Evolutionary conservation across 2,888 invertebrate species (phyloP).

Genomic region (Ormyrus nitidulus): DNA sequence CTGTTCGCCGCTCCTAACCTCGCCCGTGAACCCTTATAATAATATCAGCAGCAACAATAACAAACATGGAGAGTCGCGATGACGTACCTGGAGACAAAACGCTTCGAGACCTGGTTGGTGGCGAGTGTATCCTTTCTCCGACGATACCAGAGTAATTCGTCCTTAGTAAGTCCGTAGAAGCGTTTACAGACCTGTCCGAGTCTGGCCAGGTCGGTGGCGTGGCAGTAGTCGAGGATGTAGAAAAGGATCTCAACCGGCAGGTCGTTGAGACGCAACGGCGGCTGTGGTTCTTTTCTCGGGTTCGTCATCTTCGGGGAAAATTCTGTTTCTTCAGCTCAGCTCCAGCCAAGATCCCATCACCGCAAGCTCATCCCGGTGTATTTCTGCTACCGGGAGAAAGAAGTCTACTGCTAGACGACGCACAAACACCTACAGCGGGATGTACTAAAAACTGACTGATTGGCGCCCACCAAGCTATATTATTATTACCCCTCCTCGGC

Average conservation of each 20-base stretch:
- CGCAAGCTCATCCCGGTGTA: too few species aligned
- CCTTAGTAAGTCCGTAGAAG: slow-evolving; percentile 76
- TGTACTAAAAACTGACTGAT: too few species aligned
- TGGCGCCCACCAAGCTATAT: too few species aligned
- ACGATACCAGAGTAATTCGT: slow-evolving; percentile 72
- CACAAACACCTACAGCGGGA: too few species aligned
- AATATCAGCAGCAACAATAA: too few species aligned
- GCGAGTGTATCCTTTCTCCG: slow-evolving; percentile 67
- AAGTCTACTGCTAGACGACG: too few species aligned
- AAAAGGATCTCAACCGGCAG: slow-evolving; percentile 77
- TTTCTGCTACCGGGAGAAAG: too few species aligned
- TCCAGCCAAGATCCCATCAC: too few species aligned
- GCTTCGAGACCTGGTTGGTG: slow-evolving; percentile 70
- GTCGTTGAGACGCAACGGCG: slow-evolving; percentile 61
- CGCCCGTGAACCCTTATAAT: too few species aligned
- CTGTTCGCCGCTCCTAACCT: too few species aligned
- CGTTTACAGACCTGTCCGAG: slow-evolving; percentile 76
- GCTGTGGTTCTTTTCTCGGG: background rate
- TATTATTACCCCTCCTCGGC: background rate
- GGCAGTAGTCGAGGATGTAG: slow-evolving; percentile 77
- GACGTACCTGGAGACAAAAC: slow-evolving; percentile 67
- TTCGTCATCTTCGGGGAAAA: slow-evolving; percentile 16
- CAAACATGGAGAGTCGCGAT: too few species aligned
- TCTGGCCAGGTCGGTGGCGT: slow-evolving; percentile 76
- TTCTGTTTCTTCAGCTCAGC: too few species aligned